Base-by-base conservation (phyloP, 37 sponge, comb jelly and placozoan genomes). In the Theonella swinhoei region DNA sequence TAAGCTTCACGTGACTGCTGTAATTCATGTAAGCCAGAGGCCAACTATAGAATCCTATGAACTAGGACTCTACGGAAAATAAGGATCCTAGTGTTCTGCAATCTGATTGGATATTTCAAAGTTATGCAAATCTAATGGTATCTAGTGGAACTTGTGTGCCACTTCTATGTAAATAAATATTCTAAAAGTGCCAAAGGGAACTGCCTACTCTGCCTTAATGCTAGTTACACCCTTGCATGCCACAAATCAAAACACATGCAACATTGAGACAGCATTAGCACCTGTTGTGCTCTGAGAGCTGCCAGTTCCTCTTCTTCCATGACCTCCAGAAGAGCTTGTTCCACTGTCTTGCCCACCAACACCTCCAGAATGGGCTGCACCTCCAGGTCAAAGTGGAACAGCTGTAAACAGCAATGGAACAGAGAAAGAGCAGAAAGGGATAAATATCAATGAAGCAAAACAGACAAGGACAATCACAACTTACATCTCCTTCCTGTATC, bases 261-360 rank as follows among this genome's bases (percentile, higher is more conserved):
- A n/a, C 73, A 30, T 72, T 30, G 73, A 24, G 73, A 5, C 40
- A 5, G 7, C 73, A 72, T 22, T 37, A 25, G 23, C 22, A 34
- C 96, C 90, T 95, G 98, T 64, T 96, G 95, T 37, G 76, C 85
- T 61, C 95, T 87, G 59, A 98, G 90, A 30, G 42, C 81, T 0
- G 97, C 95, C 30, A 98, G 86, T 39, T 98, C 99, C 75, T 98
- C 99, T 70, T 98, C 99, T 76, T 98, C 99, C 96, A 98, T 94
- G 31, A 98, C 99, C 38, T 98, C 99, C 83, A 98, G 37, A 60
- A 98, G 89, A 19, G 99, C 94, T 70, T 98, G 99, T 71, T 98
- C 99, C 60, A 98, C 90, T 11, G 99, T 96, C 91, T 98, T 98
- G 23, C 97, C 99, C n/a, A 98, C 99, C 84, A 98, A 77, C 2